Percentiles rank a stretch among this genome's conserved stretches.
Evolutionary conservation across 2,113 vertebrate genomes (phyloP).

Genomic region (Chaetorhynchus papuensis): DNA sequence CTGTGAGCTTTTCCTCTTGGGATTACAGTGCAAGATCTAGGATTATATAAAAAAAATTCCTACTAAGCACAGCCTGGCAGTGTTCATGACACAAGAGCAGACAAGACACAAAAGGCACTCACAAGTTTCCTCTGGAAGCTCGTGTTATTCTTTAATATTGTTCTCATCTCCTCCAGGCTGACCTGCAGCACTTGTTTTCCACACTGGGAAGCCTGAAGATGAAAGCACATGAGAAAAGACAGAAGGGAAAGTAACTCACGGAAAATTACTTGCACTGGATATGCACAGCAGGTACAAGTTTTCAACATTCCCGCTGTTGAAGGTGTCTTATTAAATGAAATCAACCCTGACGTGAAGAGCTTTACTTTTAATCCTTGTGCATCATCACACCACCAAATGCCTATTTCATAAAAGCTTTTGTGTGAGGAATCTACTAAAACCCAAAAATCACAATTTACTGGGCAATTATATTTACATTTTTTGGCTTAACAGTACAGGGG

Average conservation of each 20-base stretch:
- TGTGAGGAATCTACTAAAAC: not conserved
- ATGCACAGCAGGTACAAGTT: not conserved
- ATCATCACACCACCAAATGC: not conserved
- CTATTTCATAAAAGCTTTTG: not conserved
- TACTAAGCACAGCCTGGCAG: not conserved
- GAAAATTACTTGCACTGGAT: not conserved
- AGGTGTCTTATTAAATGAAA: not conserved
- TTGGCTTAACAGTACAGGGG: not conserved
- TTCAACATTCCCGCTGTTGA: not conserved
- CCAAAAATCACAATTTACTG: not conserved
- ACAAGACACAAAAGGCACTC: not conserved
- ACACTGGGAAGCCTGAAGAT: constrained; percentile 3
- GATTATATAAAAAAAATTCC: not conserved
- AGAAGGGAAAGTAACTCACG: not conserved
- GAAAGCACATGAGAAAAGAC: not conserved
- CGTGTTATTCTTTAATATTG: constrained; percentile 8
- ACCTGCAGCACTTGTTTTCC: constrained; percentile 45
- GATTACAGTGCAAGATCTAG: not conserved
- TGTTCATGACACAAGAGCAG: not conserved
- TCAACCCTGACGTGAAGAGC: not conserved
- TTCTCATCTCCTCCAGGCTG: constrained; percentile 30
- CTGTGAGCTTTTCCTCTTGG: not conserved
- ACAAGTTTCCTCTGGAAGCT: constrained; percentile 11
- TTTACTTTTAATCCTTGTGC: not conserved
- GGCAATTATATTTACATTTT: not conserved